A percentile compares a stretch with the other conserved stretches of the same genome.
phyloP scores from a whole-genome alignment of 2,888 invertebrate species.

The Cerceris ruficornis region DNA sequence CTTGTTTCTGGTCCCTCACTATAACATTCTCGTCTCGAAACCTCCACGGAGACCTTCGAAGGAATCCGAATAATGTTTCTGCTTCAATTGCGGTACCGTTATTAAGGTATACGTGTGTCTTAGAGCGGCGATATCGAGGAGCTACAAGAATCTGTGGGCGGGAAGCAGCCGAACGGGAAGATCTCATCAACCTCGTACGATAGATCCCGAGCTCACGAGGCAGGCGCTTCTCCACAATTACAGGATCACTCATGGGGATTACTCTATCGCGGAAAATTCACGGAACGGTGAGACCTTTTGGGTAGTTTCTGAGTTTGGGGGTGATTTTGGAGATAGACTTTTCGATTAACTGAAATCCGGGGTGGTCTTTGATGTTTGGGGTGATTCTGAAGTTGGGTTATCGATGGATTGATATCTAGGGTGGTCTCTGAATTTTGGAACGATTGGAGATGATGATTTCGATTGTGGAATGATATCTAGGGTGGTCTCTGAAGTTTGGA shows the following conservation, averaged over 20 bases:
- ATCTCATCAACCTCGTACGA: slow-evolving; percentile 83
- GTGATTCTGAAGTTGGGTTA: too few relatives aligned
- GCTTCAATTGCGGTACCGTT: slow-evolving; percentile 22
- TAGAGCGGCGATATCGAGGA: slow-evolving; percentile 90
- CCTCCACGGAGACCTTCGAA: not conserved
- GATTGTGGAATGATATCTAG: too few relatives aligned
- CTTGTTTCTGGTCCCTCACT: too few relatives aligned
- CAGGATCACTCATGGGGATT: slow-evolving; percentile 84
- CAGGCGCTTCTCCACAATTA: slow-evolving; percentile 87
- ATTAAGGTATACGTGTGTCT: slow-evolving; percentile 72
- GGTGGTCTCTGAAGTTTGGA: too few relatives aligned
- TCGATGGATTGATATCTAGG: too few relatives aligned
- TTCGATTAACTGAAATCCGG: too few relatives aligned
- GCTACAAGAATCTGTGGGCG: slow-evolving; percentile 87
- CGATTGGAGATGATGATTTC: too few relatives aligned
- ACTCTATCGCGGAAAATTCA: slow-evolving; percentile 77
- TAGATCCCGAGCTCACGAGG: slow-evolving; percentile 90
- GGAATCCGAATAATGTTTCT: not conserved
- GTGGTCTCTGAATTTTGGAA: too few relatives aligned
- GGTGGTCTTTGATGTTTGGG: too few relatives aligned
- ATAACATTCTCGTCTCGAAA: not conserved
- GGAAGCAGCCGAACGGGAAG: slow-evolving; percentile 88
- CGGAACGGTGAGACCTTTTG: slow-evolving; percentile 73
- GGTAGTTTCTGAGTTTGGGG: not conserved
- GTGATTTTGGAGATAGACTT: not conserved